A percentile compares a stretch with the other conserved stretches of the same genome.
phyloP scores from a whole-genome alignment of 2,888 invertebrate genomes.

The Drosophila anomalata region DNA sequence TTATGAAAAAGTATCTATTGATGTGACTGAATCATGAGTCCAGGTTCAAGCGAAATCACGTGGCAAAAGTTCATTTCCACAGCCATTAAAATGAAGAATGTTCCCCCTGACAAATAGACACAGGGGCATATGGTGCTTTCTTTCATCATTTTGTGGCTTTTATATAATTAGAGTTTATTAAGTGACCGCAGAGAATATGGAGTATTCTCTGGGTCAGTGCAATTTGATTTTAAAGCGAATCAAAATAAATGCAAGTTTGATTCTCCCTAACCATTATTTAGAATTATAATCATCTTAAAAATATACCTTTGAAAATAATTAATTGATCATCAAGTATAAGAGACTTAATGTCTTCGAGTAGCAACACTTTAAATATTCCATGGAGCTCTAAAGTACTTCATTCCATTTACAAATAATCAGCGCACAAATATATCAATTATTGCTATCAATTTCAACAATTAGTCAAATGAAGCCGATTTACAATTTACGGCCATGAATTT shows the following conservation, averaged over 20 bases:
- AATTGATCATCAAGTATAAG: too few species aligned
- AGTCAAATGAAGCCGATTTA: conserved; percentile 37
- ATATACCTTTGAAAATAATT: too few species aligned
- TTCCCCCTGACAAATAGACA: conserved; percentile 28
- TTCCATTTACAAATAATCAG: conserved; percentile 5
- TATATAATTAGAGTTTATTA: conserved; percentile 56
- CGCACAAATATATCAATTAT: conserved; percentile 31
- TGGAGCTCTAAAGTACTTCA: neutral
- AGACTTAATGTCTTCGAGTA: neutral
- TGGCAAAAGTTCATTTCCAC: conserved; percentile 69
- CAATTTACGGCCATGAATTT: conserved; percentile 22
- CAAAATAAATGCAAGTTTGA: neutral
- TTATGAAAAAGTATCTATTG: conserved; percentile 75
- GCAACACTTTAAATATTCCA: neutral
- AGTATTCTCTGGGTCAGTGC: neutral
- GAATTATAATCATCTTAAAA: too few species aligned
- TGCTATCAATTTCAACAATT: conserved; percentile 46
- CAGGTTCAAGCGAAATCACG: conserved; percentile 58
- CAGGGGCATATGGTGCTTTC: conserved; percentile 29
- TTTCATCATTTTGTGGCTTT: conserved; percentile 46
- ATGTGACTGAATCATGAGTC: conserved; percentile 50
- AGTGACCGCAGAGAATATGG: conserved; percentile 7
- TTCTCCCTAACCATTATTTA: too few species aligned
- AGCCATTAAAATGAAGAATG: conserved; percentile 66
- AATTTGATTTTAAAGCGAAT: neutral